phyloP scores from a whole-genome alignment of 1,140 invertebrate species.

The Cardiocondyla obscurior region DNA sequence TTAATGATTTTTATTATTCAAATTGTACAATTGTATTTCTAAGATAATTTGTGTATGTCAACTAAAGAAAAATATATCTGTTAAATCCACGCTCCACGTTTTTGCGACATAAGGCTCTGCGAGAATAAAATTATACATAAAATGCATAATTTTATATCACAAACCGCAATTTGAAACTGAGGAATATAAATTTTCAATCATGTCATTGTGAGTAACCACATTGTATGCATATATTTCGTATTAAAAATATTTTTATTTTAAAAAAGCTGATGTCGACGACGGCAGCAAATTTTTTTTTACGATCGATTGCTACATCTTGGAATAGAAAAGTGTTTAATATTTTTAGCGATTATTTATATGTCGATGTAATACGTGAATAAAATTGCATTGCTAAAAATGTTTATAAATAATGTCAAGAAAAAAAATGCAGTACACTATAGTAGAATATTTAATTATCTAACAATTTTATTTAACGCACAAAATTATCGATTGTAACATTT shows the following conservation, averaged over 20 bases:
- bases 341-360: too few relatives aligned
- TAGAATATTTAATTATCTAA: background rate
- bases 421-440: background rate
- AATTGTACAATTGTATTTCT: background rate
- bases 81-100: background rate
- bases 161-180: background rate
- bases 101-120: background rate
- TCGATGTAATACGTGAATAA: background rate
- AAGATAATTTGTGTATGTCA: background rate
- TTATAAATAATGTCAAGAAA: background rate
- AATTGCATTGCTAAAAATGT: background rate
- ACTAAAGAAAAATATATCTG: background rate
- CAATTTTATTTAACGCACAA: background rate
- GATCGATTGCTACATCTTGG: background rate
- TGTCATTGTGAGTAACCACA: background rate
- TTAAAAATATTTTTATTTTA: background rate
- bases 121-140: background rate
- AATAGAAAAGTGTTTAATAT: background rate
- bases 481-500: background rate
- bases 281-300: too few relatives aligned
- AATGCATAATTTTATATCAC: background rate
- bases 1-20: slow-evolving; percentile 14
- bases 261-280: too few relatives aligned
- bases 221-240: background rate
- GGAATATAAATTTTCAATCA: background rate